These are phyloP conservation scores for Theropithecus gelada DNA, from an alignment of 2,113 vertebrate genomes.

Conservation along the genomic window DNA sequence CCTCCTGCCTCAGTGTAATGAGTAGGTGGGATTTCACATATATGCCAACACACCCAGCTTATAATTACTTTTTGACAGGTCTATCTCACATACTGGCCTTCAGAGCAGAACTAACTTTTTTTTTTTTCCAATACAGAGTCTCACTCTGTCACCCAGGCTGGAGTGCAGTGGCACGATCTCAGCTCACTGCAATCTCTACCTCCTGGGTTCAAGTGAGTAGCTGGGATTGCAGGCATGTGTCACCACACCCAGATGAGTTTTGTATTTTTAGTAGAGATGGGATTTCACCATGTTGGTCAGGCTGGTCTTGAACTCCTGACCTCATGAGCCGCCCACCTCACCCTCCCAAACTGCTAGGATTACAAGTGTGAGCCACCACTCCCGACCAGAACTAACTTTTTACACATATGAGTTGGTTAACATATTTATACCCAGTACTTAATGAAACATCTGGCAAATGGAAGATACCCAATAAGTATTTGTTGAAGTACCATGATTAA, in stretches of 20 bases:
- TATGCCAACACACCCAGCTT: not conserved
- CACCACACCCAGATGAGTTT: too few relatives aligned
- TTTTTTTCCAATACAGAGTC: not conserved
- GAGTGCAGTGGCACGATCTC: too few relatives aligned
- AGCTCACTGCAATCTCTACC: too few relatives aligned
- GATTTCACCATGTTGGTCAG: too few relatives aligned
- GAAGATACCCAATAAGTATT: not conserved
- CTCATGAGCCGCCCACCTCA: too few relatives aligned
- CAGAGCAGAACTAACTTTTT: not conserved
- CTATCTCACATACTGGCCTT: not conserved
- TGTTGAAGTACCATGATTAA: not conserved
- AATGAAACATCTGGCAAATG: not conserved
- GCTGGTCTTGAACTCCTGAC: too few relatives aligned
- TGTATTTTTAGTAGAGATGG: too few relatives aligned
- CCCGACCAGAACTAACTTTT: not conserved
- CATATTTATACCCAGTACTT: not conserved
- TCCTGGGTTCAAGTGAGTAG: too few relatives aligned
- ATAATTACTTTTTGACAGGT: not conserved
- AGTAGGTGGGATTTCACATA: not conserved
- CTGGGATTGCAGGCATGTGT: too few relatives aligned
- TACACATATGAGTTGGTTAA: not conserved
- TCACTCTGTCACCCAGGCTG: too few relatives aligned
- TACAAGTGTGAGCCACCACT: too few relatives aligned
- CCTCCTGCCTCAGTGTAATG: not conserved
- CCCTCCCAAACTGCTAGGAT: too few relatives aligned